Evolutionary conservation across 2,888 invertebrate genomes (phyloP).

Genomic region (Nephrotoma appendiculata): DNA sequence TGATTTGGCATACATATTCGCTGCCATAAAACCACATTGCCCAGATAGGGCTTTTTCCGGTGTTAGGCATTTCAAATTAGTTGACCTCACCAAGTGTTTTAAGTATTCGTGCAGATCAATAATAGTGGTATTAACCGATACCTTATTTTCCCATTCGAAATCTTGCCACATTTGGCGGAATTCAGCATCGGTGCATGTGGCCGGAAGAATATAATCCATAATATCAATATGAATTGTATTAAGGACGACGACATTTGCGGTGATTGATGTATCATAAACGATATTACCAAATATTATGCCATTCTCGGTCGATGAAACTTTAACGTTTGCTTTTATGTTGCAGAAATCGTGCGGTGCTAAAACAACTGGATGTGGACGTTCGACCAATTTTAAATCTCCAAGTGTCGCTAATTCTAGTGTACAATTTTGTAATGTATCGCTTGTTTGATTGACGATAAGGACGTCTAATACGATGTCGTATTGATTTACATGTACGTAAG

Average conservation of each 20-base stretch:
- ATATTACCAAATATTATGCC: conserved; percentile 99
- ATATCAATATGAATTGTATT: conserved; percentile 99
- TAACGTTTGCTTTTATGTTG: conserved; percentile 96
- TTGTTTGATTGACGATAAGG: conserved; percentile 94
- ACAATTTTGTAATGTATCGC: conserved; percentile 96
- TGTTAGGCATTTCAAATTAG: conserved; percentile 98
- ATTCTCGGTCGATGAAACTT: conserved; percentile 99
- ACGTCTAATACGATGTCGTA: conserved; percentile 98
- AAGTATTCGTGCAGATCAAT: conserved; percentile 88
- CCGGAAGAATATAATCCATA: conserved; percentile 98
- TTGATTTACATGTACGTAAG: conserved; percentile 98
- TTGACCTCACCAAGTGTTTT: conserved; percentile 78
- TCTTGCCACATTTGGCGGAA: conserved; percentile 99
- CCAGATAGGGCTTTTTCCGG: conserved; percentile 93
- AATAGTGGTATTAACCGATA: conserved; percentile 81
- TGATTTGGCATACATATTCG: conserved; percentile 96
- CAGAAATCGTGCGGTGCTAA: conserved; percentile 95
- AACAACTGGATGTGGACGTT: conserved; percentile 91
- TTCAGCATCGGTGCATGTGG: conserved; percentile 84
- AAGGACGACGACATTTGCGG: conserved; percentile 82
- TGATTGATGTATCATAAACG: conserved; percentile 80
- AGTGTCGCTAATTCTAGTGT: conserved; percentile 94
- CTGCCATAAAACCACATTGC: conserved; percentile 99
- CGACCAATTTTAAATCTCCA: conserved; percentile 94
- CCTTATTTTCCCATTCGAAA: conserved; percentile 99